phyloP scores from a whole-genome alignment of 2,113 vertebrate species.

The Gallinago undulata region DNA sequence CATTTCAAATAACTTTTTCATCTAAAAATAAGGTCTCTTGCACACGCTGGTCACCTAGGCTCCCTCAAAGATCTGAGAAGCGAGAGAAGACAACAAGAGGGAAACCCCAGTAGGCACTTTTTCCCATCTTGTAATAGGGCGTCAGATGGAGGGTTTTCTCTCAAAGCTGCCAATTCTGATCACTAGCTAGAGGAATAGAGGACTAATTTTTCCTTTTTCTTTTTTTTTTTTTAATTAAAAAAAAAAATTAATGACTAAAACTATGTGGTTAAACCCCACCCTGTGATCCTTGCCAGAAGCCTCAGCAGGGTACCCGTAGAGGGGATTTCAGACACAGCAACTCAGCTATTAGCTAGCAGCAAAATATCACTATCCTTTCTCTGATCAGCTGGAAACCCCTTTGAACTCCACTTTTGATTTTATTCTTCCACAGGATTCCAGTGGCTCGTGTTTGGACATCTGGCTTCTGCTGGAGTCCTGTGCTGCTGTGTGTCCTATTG shows the following conservation, averaged over 20 bases:
- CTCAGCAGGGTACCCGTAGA: not conserved
- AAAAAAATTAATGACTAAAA: not conserved
- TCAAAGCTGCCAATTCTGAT: not conserved
- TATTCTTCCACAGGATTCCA: not conserved
- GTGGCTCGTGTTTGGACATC: not conserved
- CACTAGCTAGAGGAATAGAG: not conserved
- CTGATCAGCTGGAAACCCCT: not conserved
- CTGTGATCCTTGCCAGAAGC: not conserved
- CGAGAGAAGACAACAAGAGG: not conserved
- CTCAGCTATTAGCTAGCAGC: not conserved
- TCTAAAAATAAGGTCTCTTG: conserved; percentile 22
- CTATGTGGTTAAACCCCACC: not conserved
- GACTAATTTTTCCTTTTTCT: not conserved
- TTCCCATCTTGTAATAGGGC: not conserved
- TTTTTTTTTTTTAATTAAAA: not conserved
- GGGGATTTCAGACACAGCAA: not conserved
- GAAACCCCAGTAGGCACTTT: not conserved
- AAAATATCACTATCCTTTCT: not conserved
- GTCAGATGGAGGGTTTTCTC: not conserved
- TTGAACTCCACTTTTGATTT: not conserved
- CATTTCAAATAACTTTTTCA: not conserved
- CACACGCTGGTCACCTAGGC: not conserved
- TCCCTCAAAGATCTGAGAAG: not conserved
- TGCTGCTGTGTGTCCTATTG: not conserved
- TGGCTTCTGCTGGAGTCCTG: not conserved